These are phyloP conservation scores for Zophobas atratus DNA, from an alignment of 1,140 invertebrate species.

Conservation along the genomic window DNA sequence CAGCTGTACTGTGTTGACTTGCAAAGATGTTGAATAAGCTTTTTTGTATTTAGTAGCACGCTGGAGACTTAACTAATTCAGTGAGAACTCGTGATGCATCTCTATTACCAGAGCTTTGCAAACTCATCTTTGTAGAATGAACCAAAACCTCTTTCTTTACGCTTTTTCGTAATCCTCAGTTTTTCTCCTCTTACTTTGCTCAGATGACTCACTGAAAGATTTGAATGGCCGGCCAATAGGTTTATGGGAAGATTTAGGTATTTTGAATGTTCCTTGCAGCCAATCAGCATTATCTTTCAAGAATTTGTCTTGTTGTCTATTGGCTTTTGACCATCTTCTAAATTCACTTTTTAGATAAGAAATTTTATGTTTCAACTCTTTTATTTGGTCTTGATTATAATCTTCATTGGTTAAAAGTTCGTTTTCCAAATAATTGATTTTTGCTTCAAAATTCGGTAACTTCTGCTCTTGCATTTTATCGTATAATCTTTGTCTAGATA, in stretches of 20 bases:
- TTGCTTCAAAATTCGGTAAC: slow-evolving; percentile 8
- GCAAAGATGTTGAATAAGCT: neutral
- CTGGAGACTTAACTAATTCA: neutral
- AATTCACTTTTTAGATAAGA: neutral
- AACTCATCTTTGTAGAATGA: slow-evolving; percentile 53
- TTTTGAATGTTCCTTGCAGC: slow-evolving; percentile 44
- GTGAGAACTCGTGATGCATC: neutral
- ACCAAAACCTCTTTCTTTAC: slow-evolving; percentile 49
- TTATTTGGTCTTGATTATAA: slow-evolving; percentile 12
- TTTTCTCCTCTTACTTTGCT: slow-evolving; percentile 59
- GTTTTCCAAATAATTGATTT: slow-evolving; percentile 12
- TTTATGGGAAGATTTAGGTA: neutral
- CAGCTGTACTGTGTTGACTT: slow-evolving; percentile 50
- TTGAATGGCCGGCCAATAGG: slow-evolving; percentile 51
- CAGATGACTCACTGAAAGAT: slow-evolving; percentile 53
- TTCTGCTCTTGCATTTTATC: slow-evolving; percentile 12
- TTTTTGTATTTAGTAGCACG: neutral
- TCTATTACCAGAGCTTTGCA: slow-evolving; percentile 53
- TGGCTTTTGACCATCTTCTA: slow-evolving; percentile 44
- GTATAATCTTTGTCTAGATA: neutral
- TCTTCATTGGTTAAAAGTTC: neutral
- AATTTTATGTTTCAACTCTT: neutral
- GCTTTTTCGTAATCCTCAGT: slow-evolving; percentile 56
- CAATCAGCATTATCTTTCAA: slow-evolving; percentile 52
- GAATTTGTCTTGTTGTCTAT: slow-evolving; percentile 49